phyloP scores from a whole-genome alignment of 2,113 vertebrate species.

The Charadrius vociferus region DNA sequence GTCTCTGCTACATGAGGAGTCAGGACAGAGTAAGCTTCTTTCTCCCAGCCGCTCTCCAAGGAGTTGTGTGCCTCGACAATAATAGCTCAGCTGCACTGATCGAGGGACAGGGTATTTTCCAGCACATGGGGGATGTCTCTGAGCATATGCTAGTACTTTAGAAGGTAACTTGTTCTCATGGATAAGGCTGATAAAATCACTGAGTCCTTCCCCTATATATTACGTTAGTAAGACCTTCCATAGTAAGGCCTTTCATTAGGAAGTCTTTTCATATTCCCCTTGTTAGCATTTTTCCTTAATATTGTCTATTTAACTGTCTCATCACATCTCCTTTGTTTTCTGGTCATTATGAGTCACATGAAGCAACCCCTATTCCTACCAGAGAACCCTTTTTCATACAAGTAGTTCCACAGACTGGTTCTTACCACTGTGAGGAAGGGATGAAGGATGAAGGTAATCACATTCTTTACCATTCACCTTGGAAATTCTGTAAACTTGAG shows the following conservation, averaged over 20 bases:
- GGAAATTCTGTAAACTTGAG: constrained; percentile 3
- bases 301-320: not conserved
- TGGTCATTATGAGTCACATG: not conserved
- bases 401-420: not conserved
- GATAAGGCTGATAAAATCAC: not conserved
- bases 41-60: not conserved
- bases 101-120: not conserved
- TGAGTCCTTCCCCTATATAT: not conserved
- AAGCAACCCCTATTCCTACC: not conserved
- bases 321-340: not conserved
- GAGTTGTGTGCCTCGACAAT: not conserved
- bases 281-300: not conserved
- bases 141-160: not conserved
- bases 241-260: not conserved
- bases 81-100: not conserved
- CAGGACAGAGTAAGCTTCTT: not conserved
- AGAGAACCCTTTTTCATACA: not conserved
- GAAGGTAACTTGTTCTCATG: not conserved
- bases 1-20: not conserved
- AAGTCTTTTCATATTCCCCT: not conserved
- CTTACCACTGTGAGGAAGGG: not conserved
- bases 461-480: constrained; percentile 7
- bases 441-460: not conserved
- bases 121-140: not conserved
- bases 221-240: not conserved